Evolutionary conservation across 2,113 vertebrate genomes (phyloP), one percentile per base, ranked within the genome.

Genomic region (Brachyistius frenatus): DNA sequence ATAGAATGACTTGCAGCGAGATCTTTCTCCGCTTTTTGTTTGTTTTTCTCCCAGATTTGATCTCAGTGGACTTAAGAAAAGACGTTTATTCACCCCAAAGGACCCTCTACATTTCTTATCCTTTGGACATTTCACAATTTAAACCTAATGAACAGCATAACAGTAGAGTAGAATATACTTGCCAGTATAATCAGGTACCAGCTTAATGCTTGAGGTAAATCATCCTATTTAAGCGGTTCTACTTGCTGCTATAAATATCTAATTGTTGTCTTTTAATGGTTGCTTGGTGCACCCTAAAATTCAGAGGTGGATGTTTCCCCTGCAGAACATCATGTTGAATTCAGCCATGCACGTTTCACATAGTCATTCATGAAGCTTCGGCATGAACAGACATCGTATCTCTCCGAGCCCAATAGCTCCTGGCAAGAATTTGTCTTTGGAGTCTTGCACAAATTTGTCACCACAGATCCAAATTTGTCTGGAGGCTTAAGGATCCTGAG

Each of bases 1-100:
- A 57, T 71, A 67, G 78, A 87, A 86, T 84, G 73, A 80, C 78
- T 84, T 78, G 76, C 62, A 78, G 79, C 65, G 31, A 49, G 70
- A 80, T 68, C 75, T 63, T 44, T 78, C n/a, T 88, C 55, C 44
- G 49, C 35, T 36, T 76, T 63, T 81, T 76, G 23, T 78, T 76
- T 63, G 33, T 32, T 30, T 49, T 10, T 16, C 49, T 23, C 65
- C 56, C 7, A 47, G n/a, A 56, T 80, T 67, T 56, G 30, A 77
- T 78, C 57, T 75, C 61, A 53, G 65, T 56, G 33, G 53, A 44
- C 35, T 57, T 50, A 30, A 55, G 46, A 64, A 46, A 73, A 69
- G 23, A 35, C 3, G 10, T 57, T 53, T 71, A 65, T 70, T 69
- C 80, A 23, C 63, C 47, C 57, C 13, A 3, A 6, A 13, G 47